Conservation (phyloP, 1,140 invertebrate species). For the Scaptomyza pallida region DNA sequence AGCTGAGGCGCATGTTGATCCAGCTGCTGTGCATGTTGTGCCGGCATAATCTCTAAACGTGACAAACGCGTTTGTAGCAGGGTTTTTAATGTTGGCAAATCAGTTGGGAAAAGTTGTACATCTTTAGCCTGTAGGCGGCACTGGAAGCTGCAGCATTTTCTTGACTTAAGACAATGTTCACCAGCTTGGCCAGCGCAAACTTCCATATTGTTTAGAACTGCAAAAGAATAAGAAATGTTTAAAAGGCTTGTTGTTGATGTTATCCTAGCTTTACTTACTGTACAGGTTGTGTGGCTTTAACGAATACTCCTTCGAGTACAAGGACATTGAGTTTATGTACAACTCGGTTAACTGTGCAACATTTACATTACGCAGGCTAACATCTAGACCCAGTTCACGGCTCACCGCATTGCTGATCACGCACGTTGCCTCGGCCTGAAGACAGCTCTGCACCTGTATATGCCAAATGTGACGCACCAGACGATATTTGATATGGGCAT, state of each 20-base stretch:
- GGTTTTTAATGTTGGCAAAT: constrained; percentile 50
- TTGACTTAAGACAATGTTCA: constrained; percentile 63
- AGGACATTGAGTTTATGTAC: constrained; percentile 64
- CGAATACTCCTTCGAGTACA: constrained; percentile 72
- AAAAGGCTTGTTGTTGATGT: too few relatives aligned
- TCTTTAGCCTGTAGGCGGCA: constrained; percentile 52
- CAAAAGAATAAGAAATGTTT: not conserved
- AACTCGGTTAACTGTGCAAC: constrained; percentile 88
- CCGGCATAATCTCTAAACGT: constrained; percentile 55
- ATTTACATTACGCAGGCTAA: constrained; percentile 88
- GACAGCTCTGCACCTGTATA: constrained; percentile 88
- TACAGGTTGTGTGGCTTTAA: constrained; percentile 63
- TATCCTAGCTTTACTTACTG: constrained; percentile 50
- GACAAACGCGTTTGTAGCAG: constrained; percentile 67
- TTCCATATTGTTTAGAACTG: constrained; percentile 78
- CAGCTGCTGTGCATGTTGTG: constrained; percentile 45
- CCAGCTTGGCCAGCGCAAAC: constrained; percentile 60
- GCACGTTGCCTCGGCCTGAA: constrained; percentile 86
- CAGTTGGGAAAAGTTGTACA: constrained; percentile 24
- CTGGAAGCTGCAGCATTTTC: constrained; percentile 67
- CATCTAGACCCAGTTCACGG: constrained; percentile 86
- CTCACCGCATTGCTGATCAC: constrained; percentile 84
- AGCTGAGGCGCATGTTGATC: constrained; percentile 51
- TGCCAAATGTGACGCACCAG: constrained; percentile 89
- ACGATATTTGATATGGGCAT: constrained; percentile 86